These are phyloP conservation scores for Euzophera pinguis DNA, from an alignment of 2,888 invertebrate species.

Conservation along the genomic window DNA sequence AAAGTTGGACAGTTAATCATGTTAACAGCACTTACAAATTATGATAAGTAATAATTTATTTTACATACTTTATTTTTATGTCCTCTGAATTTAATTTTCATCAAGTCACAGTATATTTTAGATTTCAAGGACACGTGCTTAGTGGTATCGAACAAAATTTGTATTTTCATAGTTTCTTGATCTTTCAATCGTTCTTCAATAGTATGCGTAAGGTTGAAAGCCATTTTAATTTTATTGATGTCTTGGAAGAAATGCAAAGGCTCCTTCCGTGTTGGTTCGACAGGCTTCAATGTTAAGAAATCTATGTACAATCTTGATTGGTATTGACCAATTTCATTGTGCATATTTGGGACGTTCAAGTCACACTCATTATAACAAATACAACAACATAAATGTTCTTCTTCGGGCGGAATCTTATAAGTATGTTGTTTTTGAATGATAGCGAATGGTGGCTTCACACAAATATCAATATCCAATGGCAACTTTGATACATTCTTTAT, in stretches of 20 bases:
- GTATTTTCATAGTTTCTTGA: slow-evolving; percentile 66
- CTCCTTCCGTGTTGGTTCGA: slow-evolving; percentile 49
- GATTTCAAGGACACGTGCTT: slow-evolving; percentile 62
- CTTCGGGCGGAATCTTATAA: slow-evolving; percentile 53
- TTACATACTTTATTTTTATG: slow-evolving; percentile 63
- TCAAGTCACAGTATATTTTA: slow-evolving; percentile 55
- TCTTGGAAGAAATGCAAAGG: slow-evolving; percentile 65
- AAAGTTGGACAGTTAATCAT: no score
- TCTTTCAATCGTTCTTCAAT: slow-evolving; percentile 64
- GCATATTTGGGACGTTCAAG: slow-evolving; percentile 47
- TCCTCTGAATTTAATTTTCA: slow-evolving; percentile 64
- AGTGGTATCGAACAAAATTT: slow-evolving; percentile 66
- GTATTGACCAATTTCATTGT: slow-evolving; percentile 38
- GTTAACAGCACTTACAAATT: background rate
- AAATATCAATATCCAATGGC: slow-evolving; percentile 66
- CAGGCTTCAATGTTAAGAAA: slow-evolving; percentile 56
- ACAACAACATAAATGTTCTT: slow-evolving; percentile 58
- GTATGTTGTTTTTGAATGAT: slow-evolving; percentile 56
- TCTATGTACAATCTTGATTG: slow-evolving; percentile 55
- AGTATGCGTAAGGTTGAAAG: slow-evolving; percentile 57
- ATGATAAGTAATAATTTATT: background rate
- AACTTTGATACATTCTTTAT: slow-evolving; percentile 78
- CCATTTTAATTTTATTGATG: slow-evolving; percentile 66
- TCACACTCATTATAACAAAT: slow-evolving; percentile 58
- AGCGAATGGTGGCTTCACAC: slow-evolving; percentile 72